Conservation (phyloP, 2,113 vertebrate species). For the Hydropotes inermis region DNA sequence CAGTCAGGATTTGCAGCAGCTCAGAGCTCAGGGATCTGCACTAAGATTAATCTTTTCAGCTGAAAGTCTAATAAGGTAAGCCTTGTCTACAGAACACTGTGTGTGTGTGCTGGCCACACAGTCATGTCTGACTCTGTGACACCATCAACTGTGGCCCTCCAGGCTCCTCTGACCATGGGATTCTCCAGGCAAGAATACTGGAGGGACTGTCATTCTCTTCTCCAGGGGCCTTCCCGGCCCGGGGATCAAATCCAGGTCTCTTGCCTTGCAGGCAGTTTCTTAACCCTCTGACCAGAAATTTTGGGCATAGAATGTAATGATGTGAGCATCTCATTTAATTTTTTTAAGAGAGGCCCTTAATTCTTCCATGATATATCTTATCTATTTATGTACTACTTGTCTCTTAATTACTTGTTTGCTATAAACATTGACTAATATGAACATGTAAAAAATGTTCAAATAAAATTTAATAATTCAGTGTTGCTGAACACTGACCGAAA, state of each 20-base stretch:
- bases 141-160: background rate
- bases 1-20: background rate
- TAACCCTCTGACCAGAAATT: background rate
- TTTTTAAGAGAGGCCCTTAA: background rate
- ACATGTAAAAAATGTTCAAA: background rate
- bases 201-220: background rate
- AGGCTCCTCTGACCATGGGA: background rate
- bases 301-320: background rate
- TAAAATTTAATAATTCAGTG: background rate
- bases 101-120: background rate
- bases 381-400: background rate
- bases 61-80: background rate
- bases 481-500: background rate
- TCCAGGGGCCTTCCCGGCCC: background rate
- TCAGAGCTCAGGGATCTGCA: background rate
- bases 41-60: background rate
- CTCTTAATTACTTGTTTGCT: background rate
- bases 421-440: background rate
- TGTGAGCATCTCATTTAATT: background rate
- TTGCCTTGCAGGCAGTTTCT: background rate
- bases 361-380: background rate
- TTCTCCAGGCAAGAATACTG: background rate
- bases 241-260: background rate
- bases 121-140: background rate
- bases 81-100: background rate